Percentiles rank a stretch among this genome's conserved stretches.
Conservation (phyloP, 2,888 invertebrate species). For the Caenorhabditis sp. region DNA sequence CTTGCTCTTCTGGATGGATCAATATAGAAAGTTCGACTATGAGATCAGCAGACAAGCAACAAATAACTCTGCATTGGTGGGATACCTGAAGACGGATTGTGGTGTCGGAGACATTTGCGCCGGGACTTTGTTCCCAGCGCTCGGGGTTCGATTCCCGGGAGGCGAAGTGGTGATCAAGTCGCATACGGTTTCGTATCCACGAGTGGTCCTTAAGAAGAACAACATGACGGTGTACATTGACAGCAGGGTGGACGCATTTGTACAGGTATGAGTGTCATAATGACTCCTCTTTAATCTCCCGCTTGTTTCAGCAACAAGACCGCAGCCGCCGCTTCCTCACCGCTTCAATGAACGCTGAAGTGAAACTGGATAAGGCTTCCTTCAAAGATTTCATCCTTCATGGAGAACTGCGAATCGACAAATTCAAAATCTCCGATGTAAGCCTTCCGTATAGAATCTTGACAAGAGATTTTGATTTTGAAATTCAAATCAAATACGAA, state of each 20-base stretch:
- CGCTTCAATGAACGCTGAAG: constrained; percentile 80
- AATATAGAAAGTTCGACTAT: constrained; percentile 82
- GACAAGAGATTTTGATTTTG: background rate
- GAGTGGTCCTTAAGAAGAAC: constrained; percentile 76
- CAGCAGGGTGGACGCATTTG: constrained; percentile 81
- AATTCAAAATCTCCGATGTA: constrained; percentile 81
- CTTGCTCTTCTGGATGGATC: constrained; percentile 83
- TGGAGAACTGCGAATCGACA: constrained; percentile 79
- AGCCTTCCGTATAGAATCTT: too few relatives aligned
- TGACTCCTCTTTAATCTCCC: background rate
- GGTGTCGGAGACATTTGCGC: constrained; percentile 81
- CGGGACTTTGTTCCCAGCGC: constrained; percentile 82
- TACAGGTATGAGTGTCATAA: constrained; percentile 70
- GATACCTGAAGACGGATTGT: constrained; percentile 82
- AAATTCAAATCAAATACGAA: background rate
- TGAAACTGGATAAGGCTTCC: constrained; percentile 76
- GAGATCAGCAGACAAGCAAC: constrained; percentile 79
- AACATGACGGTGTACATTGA: constrained; percentile 79
- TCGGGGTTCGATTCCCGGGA: constrained; percentile 77
- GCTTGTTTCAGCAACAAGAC: constrained; percentile 78
- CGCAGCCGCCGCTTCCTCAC: constrained; percentile 80
- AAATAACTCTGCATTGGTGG: constrained; percentile 79
- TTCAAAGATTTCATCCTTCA: constrained; percentile 80
- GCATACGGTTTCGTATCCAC: constrained; percentile 80
- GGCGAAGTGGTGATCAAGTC: constrained; percentile 81